A percentile compares a stretch with the other conserved stretches of the same genome.
Evolutionary conservation across 2,113 vertebrate genomes (phyloP).

Genomic region (Pedetes capensis): DNA sequence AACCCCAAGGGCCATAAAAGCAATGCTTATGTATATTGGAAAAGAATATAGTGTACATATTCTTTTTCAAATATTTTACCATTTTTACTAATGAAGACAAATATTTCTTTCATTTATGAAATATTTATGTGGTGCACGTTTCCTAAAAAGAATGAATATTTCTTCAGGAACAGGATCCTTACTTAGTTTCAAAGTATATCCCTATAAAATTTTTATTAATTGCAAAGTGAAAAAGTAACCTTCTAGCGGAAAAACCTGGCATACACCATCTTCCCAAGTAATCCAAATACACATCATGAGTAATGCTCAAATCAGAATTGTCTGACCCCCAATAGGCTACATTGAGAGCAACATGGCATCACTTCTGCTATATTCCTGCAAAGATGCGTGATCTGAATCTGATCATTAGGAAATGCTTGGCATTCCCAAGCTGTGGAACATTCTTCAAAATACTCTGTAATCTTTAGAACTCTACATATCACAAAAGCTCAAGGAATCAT

Average conservation of each 20-base stretch:
- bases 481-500: background rate
- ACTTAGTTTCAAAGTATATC: background rate
- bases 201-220: background rate
- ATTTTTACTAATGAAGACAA: background rate
- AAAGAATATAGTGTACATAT: background rate
- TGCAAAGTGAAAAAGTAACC: background rate
- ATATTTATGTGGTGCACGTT: background rate
- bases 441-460: background rate
- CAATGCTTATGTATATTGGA: background rate
- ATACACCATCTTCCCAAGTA: background rate
- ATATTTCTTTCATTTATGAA: background rate
- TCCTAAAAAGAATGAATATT: background rate
- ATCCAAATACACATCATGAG: background rate
- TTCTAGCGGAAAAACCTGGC: background rate
- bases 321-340: background rate
- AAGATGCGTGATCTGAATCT: background rate
- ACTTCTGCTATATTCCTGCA: background rate
- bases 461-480: background rate
- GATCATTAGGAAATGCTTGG: background rate
- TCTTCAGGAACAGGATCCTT: background rate
- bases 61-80: too few species aligned
- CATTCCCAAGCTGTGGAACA: background rate
- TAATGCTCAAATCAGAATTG: background rate
- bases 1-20: too few species aligned
- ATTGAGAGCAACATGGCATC: background rate